These are phyloP conservation scores for Neomicropteryx cornuta DNA, from an alignment of 1,140 invertebrate genomes.

Conservation along the genomic window DNA sequence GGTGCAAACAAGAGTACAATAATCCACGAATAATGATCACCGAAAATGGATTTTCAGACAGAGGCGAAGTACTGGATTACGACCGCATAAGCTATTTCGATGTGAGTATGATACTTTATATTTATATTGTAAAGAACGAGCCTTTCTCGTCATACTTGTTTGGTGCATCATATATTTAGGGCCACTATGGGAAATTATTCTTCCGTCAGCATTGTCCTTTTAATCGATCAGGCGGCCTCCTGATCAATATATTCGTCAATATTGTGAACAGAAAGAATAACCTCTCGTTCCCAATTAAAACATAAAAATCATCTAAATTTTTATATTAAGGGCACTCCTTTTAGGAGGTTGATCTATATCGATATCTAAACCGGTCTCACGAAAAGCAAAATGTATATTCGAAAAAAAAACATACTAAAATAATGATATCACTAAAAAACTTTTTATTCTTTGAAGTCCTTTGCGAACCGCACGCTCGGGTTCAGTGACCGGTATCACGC, in stretches of 20 bases:
- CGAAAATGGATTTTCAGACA: constrained; percentile 48
- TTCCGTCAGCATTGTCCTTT: not conserved
- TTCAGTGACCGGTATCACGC: too few relatives aligned
- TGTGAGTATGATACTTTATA: constrained; percentile 21
- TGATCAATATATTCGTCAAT: not conserved
- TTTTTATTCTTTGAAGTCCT: too few relatives aligned
- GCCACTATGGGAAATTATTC: not conserved
- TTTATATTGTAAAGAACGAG: not conserved
- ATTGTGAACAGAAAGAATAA: not conserved
- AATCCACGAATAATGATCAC: constrained; percentile 49
- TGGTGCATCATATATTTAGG: not conserved
- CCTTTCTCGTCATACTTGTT: too few relatives aligned
- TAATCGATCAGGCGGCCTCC: not conserved
- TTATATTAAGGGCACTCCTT: too few relatives aligned
- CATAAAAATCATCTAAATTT: too few relatives aligned
- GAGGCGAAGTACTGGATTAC: constrained; percentile 31
- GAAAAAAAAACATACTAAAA: too few relatives aligned
- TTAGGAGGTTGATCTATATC: too few relatives aligned
- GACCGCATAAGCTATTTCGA: constrained; percentile 41
- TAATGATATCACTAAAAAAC: too few relatives aligned
- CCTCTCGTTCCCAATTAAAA: too few relatives aligned
- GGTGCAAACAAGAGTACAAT: constrained; percentile 43
- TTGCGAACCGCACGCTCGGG: too few relatives aligned
- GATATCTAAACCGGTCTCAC: too few relatives aligned
- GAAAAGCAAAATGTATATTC: too few relatives aligned